Conservation (phyloP, 2,797 vertebrate genomes). For the Phrynocephalus vlangalii region DNA sequence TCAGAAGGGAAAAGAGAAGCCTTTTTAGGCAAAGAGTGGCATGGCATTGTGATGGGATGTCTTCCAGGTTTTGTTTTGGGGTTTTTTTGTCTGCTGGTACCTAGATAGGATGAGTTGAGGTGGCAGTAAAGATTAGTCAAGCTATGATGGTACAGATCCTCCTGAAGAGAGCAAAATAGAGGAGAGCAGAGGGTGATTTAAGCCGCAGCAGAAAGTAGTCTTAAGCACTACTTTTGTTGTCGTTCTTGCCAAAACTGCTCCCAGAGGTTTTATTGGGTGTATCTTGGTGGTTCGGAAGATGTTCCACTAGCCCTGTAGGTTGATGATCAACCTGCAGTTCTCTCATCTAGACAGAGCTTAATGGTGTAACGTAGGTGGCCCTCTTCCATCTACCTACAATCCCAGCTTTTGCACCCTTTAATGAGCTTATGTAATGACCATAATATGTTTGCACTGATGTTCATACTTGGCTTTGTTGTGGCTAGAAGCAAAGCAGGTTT, state of each 20-base stretch:
- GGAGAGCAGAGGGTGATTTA: neutral
- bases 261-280: neutral
- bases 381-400: too few relatives aligned
- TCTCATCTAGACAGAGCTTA: neutral
- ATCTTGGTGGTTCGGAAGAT: neutral
- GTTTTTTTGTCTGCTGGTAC: too few relatives aligned
- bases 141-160: neutral
- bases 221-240: neutral
- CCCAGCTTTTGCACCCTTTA: neutral
- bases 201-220: too few relatives aligned
- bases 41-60: neutral
- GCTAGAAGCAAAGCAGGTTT: neutral
- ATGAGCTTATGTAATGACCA: neutral
- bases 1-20: neutral
- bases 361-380: neutral
- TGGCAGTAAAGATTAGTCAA: neutral
- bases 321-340: neutral
- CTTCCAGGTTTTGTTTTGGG: neutral
- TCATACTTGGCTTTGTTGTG: neutral
- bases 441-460: too few relatives aligned
- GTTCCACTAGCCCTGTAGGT: neutral
- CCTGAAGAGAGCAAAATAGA: neutral
- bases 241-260: neutral
- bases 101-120: neutral
- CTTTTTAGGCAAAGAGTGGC: neutral